A percentile compares a stretch with the other conserved stretches of the same genome.
Evolutionary conservation across 2,797 vertebrate species (phyloP).

Genomic region (Typhlichthys subterraneus): DNA sequence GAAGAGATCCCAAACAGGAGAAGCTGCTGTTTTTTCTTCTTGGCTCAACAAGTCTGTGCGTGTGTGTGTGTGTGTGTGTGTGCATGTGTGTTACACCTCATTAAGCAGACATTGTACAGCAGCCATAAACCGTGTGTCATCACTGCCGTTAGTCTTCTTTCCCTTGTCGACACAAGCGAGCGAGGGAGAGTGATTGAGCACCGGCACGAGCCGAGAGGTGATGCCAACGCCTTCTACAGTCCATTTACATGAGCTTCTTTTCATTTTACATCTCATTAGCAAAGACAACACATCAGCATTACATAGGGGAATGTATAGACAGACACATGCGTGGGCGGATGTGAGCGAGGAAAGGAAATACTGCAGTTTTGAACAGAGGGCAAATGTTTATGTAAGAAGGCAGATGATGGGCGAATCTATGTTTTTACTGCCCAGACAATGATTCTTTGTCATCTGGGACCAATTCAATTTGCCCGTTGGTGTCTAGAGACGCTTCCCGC

Average conservation of each 20-base stretch:
- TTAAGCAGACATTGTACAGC: conserved; percentile 57
- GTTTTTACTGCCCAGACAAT: conserved; percentile 28
- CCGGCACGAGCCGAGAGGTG: conserved; percentile 29
- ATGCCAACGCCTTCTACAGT: conserved; percentile 29
- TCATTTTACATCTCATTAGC: conserved; percentile 60
- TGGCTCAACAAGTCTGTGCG: conserved; percentile 30
- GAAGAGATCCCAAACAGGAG: conserved; percentile 24
- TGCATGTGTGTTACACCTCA: conserved; percentile 46
- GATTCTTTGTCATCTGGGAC: conserved; percentile 16
- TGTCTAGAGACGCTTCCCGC: conserved; percentile 3
- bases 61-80: conserved; percentile 16
- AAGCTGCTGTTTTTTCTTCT: conserved; percentile 27
- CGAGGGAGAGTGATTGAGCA: conserved; percentile 47
- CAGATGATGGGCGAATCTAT: conserved; percentile 25
- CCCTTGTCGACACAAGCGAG: conserved; percentile 12
- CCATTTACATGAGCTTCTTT: conserved; percentile 65
- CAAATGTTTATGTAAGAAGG: conserved; percentile 11
- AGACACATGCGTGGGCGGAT: conserved; percentile 25
- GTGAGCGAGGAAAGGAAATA: conserved; percentile 5
- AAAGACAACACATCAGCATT: conserved; percentile 52
- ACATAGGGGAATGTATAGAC: conserved; percentile 28
- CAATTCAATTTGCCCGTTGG: conserved; percentile 34
- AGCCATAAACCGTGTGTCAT: conserved; percentile 46
- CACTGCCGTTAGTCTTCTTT: conserved; percentile 1
- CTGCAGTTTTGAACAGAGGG: conserved; percentile 9